These are phyloP conservation scores for Agonopterix arenella DNA, from an alignment of 2,888 invertebrate species.

Conservation along the genomic window DNA sequence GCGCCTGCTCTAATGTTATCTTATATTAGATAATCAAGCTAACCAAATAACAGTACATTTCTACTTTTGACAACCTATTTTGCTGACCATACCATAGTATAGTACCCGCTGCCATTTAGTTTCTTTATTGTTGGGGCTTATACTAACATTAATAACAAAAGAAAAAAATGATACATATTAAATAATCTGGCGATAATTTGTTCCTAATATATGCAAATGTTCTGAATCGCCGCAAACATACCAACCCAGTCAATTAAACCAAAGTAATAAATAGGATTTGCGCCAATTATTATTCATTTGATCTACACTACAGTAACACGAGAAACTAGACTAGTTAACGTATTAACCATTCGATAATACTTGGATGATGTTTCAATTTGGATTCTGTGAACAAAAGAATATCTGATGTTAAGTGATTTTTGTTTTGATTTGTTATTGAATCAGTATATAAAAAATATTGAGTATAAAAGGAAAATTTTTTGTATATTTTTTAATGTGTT, in stretches of 20 bases:
- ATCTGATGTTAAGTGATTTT: conserved; percentile 8
- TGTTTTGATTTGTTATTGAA: neutral
- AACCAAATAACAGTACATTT: too few relatives aligned
- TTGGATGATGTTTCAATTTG: neutral
- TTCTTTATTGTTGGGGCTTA: too few relatives aligned
- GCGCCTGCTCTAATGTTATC: too few relatives aligned
- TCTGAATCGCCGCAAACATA: conserved; percentile 11
- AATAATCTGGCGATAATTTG: too few relatives aligned
- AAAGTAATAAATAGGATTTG: conserved; percentile 26
- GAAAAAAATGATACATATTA: too few relatives aligned
- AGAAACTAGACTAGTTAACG: neutral
- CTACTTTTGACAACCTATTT: too few relatives aligned
- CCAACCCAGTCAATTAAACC: conserved; percentile 41
- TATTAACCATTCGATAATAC: neutral
- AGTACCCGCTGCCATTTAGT: too few relatives aligned
- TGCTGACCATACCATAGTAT: too few relatives aligned
- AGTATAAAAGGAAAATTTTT: neutral
- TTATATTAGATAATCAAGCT: too few relatives aligned
- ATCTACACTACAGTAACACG: neutral
- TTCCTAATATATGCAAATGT: neutral
- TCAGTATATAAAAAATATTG: neutral
- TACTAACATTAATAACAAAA: too few relatives aligned
- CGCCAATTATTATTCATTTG: neutral
- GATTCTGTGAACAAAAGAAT: conserved; percentile 5
- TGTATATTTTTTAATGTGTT: conserved; percentile 8